These are phyloP conservation scores for Philypnodon macrostomus DNA, from an alignment of 2,797 vertebrate species.

Conservation along the genomic window DNA sequence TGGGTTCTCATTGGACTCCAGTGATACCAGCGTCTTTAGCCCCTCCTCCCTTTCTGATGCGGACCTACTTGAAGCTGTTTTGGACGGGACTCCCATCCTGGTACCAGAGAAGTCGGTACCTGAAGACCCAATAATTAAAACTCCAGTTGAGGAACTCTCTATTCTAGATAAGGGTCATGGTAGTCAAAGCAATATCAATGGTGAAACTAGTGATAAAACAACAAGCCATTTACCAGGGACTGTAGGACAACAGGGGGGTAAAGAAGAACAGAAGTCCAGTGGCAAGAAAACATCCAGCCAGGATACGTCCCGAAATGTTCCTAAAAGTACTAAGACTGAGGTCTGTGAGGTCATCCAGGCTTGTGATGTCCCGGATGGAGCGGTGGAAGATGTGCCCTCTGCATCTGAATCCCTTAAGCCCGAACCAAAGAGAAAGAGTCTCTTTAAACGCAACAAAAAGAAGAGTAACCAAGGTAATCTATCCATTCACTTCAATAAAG, in stretches of 20 bases:
- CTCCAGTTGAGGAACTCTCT: slow-evolving; percentile 15
- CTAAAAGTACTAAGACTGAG: slow-evolving; percentile 31
- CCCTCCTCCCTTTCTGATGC: slow-evolving; percentile 53
- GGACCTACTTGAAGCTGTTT: slow-evolving; percentile 41
- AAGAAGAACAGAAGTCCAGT: slow-evolving; percentile 7
- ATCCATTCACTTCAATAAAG: slow-evolving; percentile 66
- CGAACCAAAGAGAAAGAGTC: slow-evolving; percentile 62
- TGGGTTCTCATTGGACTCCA: slow-evolving; percentile 39
- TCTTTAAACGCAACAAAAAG: slow-evolving; percentile 76
- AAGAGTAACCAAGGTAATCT: slow-evolving; percentile 78
- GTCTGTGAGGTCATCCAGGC: slow-evolving; percentile 23
- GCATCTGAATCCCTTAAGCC: slow-evolving; percentile 46
- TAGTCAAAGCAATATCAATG: slow-evolving; percentile 16
- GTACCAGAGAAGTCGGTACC: slow-evolving; percentile 11
- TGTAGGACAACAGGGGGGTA: slow-evolving; percentile 6
- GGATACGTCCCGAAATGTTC: slow-evolving; percentile 14
- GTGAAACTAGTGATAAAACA: slow-evolving; percentile 17
- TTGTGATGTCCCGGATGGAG: slow-evolving; percentile 59
- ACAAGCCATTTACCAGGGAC: slow-evolving; percentile 32
- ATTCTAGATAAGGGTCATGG: slow-evolving; percentile 11
- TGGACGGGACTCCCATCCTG: slow-evolving; percentile 37
- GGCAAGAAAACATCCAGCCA: slow-evolving; percentile 6
- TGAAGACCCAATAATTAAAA: slow-evolving; percentile 22
- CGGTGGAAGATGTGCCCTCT: slow-evolving; percentile 35
- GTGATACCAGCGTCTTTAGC: slow-evolving; percentile 46